These are phyloP conservation scores for Notarius quadriscutis DNA, from an alignment of 2,113 vertebrate genomes.

Conservation along the genomic window DNA sequence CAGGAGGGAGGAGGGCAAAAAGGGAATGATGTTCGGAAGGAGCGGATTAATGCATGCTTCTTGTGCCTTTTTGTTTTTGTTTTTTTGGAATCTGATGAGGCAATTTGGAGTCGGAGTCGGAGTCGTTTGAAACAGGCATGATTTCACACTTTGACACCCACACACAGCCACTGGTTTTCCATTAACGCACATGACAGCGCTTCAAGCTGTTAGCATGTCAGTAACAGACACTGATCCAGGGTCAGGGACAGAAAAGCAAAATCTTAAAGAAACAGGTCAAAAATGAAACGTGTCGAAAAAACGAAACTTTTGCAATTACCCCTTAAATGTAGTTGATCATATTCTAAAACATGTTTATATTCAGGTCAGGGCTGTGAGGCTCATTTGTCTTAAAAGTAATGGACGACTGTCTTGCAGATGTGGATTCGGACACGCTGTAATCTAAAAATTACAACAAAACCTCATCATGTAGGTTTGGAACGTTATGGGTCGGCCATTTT, in stretches of 20 bases:
- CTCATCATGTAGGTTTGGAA: background rate
- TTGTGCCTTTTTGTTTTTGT: slow-evolving; percentile 54
- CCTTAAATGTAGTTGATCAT: background rate
- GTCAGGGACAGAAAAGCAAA: background rate
- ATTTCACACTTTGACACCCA: slow-evolving; percentile 56
- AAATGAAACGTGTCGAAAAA: background rate
- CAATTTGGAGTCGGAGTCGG: slow-evolving; percentile 47
- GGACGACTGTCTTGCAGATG: no score
- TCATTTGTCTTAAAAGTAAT: background rate
- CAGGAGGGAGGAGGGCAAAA: slow-evolving; percentile 29
- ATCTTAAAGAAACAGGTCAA: background rate
- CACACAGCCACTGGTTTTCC: slow-evolving; percentile 41
- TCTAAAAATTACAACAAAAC: background rate
- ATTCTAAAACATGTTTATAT: background rate
- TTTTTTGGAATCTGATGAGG: slow-evolving; percentile 56
- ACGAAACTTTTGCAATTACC: background rate
- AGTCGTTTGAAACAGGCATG: slow-evolving; percentile 57
- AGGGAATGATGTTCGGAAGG: slow-evolving; percentile 62
- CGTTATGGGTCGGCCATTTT: background rate
- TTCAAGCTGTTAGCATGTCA: background rate
- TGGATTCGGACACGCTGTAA: background rate
- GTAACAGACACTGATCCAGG: background rate
- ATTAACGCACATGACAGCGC: background rate
- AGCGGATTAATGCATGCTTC: slow-evolving; percentile 58
- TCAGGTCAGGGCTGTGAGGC: background rate